A percentile compares a stretch with the other conserved stretches of the same genome.
These are phyloP conservation scores for Lochmaea crataegi DNA, from an alignment of 2,888 invertebrate species.

Conservation along the genomic window DNA sequence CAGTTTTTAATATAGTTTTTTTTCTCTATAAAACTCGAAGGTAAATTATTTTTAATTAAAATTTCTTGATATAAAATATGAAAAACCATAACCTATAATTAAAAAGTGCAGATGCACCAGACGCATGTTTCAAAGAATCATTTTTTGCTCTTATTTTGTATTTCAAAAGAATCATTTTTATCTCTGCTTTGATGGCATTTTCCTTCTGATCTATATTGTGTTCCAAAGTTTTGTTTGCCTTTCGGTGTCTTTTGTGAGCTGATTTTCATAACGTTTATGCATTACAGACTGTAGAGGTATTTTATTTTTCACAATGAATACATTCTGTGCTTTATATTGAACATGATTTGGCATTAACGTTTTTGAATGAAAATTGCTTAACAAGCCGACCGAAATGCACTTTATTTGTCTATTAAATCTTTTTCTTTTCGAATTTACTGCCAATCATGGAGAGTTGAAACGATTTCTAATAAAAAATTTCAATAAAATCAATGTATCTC, in stretches of 20 bases:
- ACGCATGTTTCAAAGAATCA: background rate
- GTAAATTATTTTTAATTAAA: background rate
- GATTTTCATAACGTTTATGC: constrained; percentile 5
- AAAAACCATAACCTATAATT: constrained; percentile 4
- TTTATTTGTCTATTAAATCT: background rate
- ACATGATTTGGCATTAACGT: background rate
- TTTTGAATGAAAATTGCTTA: background rate
- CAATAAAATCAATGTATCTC: no score
- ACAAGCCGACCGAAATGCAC: background rate
- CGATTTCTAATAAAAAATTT: no score
- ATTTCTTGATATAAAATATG: background rate
- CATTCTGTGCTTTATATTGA: background rate
- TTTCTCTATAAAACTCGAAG: background rate
- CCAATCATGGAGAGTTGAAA: no score
- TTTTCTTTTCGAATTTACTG: no score
- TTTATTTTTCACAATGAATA: background rate
- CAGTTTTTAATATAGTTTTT: no score
- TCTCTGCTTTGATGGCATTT: background rate
- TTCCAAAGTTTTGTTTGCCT: constrained; percentile 1
- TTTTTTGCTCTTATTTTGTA: background rate
- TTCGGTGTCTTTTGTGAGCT: constrained; percentile 7
- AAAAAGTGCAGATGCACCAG: background rate
- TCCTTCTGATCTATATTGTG: constrained; percentile 1
- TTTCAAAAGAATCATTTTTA: constrained; percentile 3
- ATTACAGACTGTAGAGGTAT: background rate